These are phyloP conservation scores for Itoplectis maculator DNA, from an alignment of 2,888 invertebrate species.

Conservation along the genomic window DNA sequence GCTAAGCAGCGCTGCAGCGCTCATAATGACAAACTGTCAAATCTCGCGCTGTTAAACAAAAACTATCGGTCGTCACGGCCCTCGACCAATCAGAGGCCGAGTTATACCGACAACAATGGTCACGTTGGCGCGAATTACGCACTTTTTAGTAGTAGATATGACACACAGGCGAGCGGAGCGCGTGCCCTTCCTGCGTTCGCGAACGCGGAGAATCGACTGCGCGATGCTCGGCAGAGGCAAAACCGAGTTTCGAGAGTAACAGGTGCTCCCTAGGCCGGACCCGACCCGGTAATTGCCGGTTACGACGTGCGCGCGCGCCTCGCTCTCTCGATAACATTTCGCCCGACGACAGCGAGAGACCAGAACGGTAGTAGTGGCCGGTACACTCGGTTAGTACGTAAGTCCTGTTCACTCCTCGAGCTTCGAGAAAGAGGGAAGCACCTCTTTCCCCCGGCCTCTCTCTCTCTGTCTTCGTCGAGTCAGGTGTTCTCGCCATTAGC, in stretches of 20 bases:
- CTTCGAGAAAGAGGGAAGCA: too few species aligned
- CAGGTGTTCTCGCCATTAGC: constrained; percentile 65
- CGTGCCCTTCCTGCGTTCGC: constrained; percentile 48
- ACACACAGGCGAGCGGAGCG: neutral
- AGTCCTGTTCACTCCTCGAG: neutral
- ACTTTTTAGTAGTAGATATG: too few species aligned
- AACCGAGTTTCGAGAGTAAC: constrained; percentile 72
- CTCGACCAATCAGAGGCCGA: too few species aligned
- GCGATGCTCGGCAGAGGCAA: constrained; percentile 39
- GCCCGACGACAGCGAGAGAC: constrained; percentile 45
- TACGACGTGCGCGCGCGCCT: constrained; percentile 54
- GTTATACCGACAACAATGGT: too few species aligned
- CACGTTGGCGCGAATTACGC: too few species aligned
- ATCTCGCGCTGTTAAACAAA: too few species aligned
- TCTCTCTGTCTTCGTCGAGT: constrained; percentile 49
- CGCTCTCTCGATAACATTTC: constrained; percentile 70
- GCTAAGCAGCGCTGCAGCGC: too few species aligned
- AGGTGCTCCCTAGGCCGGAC: constrained; percentile 74
- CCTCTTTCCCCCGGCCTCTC: neutral
- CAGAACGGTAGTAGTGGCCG: constrained; percentile 7
- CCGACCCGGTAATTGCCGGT: constrained; percentile 72
- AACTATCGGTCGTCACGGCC: too few species aligned
- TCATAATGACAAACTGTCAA: too few species aligned
- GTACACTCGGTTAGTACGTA: constrained; percentile 9
- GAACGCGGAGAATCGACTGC: constrained; percentile 19